Conservation (phyloP, 1,140 invertebrate species). For the Ylistrum balloti region DNA sequence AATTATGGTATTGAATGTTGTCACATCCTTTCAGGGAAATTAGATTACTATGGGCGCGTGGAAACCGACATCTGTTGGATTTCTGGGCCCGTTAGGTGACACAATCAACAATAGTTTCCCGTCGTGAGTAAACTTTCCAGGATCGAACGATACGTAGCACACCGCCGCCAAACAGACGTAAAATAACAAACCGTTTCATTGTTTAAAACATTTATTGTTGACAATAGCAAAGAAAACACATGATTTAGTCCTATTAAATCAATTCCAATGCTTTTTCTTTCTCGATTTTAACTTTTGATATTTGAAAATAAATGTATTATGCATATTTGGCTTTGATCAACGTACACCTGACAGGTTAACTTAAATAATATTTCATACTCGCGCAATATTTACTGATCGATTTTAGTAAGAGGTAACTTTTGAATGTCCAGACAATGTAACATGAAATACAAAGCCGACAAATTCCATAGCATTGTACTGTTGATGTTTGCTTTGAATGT, state of each 20-base stretch:
- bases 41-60: background rate
- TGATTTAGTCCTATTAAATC: constrained; percentile 6
- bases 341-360: background rate
- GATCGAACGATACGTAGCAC: background rate
- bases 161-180: background rate
- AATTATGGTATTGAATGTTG: too few species aligned
- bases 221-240: constrained; percentile 5
- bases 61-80: background rate
- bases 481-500: background rate
- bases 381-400: background rate
- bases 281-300: constrained; percentile 28
- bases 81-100: background rate
- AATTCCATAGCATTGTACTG: background rate
- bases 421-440: background rate
- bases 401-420: background rate
- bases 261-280: background rate
- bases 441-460: background rate
- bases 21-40: too few species aligned
- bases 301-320: constrained; percentile 6
- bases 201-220: background rate
- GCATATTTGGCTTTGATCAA: constrained; percentile 3
- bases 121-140: background rate
- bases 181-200: background rate
- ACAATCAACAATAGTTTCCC: background rate
- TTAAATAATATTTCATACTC: background rate